phyloP scores from a whole-genome alignment of 2,113 vertebrate species.

The Actenoides lindsayi region DNA sequence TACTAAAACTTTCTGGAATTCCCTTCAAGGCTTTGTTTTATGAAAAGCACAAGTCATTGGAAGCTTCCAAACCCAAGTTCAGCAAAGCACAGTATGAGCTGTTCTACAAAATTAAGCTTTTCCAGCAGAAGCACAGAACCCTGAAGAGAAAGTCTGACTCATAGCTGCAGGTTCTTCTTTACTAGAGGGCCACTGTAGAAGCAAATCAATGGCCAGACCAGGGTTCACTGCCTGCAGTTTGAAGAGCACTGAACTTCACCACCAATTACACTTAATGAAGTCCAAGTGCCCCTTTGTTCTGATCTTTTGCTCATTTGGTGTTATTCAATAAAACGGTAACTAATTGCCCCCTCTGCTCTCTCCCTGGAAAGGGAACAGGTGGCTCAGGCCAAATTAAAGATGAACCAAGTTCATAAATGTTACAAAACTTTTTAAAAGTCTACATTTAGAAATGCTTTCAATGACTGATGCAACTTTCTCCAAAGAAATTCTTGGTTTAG shows the following conservation, averaged over 20 bases:
- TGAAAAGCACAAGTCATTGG: background rate
- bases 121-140: background rate
- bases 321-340: background rate
- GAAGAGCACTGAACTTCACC: background rate
- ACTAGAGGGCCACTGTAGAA: background rate
- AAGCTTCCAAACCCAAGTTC: background rate
- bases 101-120: background rate
- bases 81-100: background rate
- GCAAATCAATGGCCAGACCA: background rate
- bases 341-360: background rate
- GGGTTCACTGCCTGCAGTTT: background rate
- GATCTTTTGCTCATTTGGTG: background rate
- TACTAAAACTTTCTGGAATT: background rate
- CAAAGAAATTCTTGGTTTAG: background rate
- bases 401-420: background rate
- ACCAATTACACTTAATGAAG: background rate
- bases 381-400: background rate
- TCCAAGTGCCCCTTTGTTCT: background rate
- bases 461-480: background rate
- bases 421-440: background rate
- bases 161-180: background rate
- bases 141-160: background rate
- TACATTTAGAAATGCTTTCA: background rate
- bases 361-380: background rate
- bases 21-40: background rate